Percentiles rank a stretch among this genome's conserved stretches.
Conservation (phyloP, 64 coral and sea anemone genomes). For the Montipora sp. region DNA sequence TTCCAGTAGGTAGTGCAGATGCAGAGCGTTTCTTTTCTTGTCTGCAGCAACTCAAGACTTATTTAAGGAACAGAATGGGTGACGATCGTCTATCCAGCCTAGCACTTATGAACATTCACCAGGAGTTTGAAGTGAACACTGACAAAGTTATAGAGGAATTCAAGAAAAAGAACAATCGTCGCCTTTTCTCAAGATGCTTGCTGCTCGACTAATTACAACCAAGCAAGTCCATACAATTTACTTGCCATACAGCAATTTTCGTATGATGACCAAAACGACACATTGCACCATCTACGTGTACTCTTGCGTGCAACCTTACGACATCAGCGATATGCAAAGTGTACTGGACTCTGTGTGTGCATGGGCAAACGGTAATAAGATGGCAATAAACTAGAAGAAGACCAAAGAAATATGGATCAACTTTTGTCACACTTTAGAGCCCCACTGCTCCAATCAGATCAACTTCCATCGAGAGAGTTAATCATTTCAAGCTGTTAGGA, state of each 20-base stretch:
- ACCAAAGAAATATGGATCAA: too few relatives aligned
- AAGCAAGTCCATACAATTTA: slow-evolving; percentile 23
- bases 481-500: too few relatives aligned
- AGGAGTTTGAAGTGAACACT: slow-evolving; percentile 16
- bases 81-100: slow-evolving; percentile 57
- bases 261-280: slow-evolving; percentile 18
- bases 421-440: too few relatives aligned
- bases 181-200: slow-evolving; percentile 8
- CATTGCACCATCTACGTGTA: not conserved
- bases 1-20: slow-evolving; percentile 67
- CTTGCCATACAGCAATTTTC: slow-evolving; percentile 13
- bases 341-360: too few relatives aligned
- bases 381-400: too few relatives aligned
- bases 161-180: slow-evolving; percentile 13
- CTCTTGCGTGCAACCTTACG: too few relatives aligned
- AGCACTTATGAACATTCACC: slow-evolving; percentile 17
- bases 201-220: slow-evolving; percentile 23
- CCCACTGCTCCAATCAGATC: too few relatives aligned
- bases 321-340: too few relatives aligned
- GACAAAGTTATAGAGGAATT: slow-evolving; percentile 14
- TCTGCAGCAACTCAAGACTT: slow-evolving; percentile 46
- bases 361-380: too few relatives aligned
- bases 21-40: slow-evolving; percentile 36
- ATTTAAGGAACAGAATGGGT: slow-evolving; percentile 48
- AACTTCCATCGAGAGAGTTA: too few relatives aligned